Percentiles rank a stretch among this genome's conserved stretches.
Evolutionary conservation across 1,140 invertebrate genomes (phyloP).

Genomic region (Caenorhabditis tropicalis): DNA sequence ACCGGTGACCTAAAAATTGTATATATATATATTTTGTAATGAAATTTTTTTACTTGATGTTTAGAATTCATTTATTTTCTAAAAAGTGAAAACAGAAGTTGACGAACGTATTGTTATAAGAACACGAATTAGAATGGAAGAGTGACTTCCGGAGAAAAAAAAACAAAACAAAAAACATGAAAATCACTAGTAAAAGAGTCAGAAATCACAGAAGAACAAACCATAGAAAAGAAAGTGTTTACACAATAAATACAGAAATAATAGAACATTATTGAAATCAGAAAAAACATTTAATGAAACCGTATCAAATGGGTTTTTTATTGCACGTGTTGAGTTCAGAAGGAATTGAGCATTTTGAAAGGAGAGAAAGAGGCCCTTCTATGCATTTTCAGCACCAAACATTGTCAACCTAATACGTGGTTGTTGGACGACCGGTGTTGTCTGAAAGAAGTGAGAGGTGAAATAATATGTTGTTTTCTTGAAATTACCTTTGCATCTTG

Average conservation of each 20-base stretch:
- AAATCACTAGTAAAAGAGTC: slow-evolving; percentile 26
- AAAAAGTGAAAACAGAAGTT: no score
- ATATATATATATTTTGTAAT: neutral
- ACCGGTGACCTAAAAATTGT: neutral
- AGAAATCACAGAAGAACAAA: slow-evolving; percentile 21
- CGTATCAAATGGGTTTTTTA: neutral
- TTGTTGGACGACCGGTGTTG: slow-evolving; percentile 22
- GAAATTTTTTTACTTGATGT: neutral
- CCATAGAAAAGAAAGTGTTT: neutral
- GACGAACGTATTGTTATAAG: no score
- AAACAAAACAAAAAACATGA: neutral
- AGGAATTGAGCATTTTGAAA: neutral
- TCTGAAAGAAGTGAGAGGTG: neutral
- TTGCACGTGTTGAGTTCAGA: neutral
- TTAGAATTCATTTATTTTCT: no score
- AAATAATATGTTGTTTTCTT: neutral
- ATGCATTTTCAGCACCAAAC: slow-evolving; percentile 17
- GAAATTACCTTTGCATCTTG: neutral
- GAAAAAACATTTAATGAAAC: neutral
- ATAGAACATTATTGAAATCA: neutral
- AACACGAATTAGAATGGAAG: no score
- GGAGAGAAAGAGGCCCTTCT: neutral
- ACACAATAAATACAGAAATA: slow-evolving; percentile 17
- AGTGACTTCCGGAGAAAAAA: no score
- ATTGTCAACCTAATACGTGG: slow-evolving; percentile 17